These are phyloP conservation scores for Globodera rostochiensis DNA, from an alignment of 1,140 invertebrate genomes.

Conservation along the genomic window DNA sequence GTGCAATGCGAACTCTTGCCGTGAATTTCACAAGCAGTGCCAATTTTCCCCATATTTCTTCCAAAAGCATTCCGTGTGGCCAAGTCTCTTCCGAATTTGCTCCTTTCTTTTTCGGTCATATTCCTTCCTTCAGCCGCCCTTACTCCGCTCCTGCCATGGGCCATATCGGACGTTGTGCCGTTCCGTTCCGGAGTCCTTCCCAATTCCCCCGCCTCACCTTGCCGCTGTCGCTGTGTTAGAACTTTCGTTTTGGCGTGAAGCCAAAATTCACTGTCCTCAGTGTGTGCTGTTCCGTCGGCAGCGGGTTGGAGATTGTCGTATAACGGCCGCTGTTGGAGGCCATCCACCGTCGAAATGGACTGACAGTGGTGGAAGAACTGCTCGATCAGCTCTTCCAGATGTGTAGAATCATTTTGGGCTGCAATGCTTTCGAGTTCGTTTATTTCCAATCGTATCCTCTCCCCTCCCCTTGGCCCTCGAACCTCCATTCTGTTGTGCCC, in stretches of 20 bases:
- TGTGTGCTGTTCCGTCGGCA: background rate
- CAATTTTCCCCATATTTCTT: no score
- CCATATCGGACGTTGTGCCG: no score
- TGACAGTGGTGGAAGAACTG: conserved; percentile 27
- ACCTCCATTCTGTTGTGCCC: background rate
- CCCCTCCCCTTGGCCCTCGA: background rate
- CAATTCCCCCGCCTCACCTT: background rate
- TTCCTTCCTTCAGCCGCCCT: background rate
- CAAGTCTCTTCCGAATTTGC: no score
- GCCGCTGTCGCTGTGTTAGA: conserved; percentile 14
- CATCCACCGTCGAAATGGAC: conserved; percentile 6
- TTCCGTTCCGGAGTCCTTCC: conserved; percentile 1
- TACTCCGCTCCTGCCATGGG: no score
- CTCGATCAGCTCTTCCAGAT: conserved; percentile 13
- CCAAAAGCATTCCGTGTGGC: no score
- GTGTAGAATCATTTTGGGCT: background rate
- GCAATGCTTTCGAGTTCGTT: no score
- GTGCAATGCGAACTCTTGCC: no score
- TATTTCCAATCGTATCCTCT: background rate
- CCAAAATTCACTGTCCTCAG: conserved; percentile 3
- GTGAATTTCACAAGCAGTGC: no score
- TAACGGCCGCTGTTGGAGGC: conserved; percentile 12
- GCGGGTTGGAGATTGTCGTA: conserved; percentile 13
- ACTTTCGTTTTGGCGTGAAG: conserved; percentile 24
- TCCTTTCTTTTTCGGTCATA: background rate